A percentile compares a stretch with the other conserved stretches of the same genome.
phyloP scores from a whole-genome alignment of 2,888 invertebrate species.

The Ornithoptera priamus region DNA sequence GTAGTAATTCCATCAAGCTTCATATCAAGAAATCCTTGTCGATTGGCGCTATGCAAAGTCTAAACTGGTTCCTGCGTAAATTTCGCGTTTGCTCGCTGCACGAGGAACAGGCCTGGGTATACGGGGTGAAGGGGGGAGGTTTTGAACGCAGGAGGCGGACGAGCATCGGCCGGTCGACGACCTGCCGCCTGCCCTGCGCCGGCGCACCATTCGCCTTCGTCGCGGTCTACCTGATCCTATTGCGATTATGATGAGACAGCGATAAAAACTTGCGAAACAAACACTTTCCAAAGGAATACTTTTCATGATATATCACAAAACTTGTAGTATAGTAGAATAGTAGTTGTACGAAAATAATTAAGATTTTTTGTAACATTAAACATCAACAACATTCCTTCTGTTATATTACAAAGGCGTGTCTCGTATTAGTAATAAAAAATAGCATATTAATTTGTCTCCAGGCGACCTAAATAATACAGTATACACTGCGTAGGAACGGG shows the following conservation, averaged over 20 bases:
- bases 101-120: slow-evolving; percentile 65
- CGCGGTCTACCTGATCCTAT: slow-evolving; percentile 57
- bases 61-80: slow-evolving; percentile 73
- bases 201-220: slow-evolving; percentile 67
- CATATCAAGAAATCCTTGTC: slow-evolving; percentile 43
- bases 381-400: background rate
- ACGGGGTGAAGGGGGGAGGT: slow-evolving; percentile 54
- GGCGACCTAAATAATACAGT: slow-evolving; percentile 64
- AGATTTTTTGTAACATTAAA: background rate
- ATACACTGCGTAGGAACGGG: slow-evolving; percentile 68
- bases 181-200: slow-evolving; percentile 74
- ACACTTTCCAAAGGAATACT: slow-evolving; percentile 2
- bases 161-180: slow-evolving; percentile 76
- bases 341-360: background rate
- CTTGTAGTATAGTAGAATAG: background rate
- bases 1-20: background rate
- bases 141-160: slow-evolving; percentile 73
- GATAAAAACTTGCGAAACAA: slow-evolving; percentile 10
- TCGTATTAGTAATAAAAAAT: slow-evolving; percentile 14
- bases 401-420: background rate
- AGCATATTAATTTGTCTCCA: slow-evolving; percentile 43
- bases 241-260: slow-evolving; percentile 56
- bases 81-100: slow-evolving; percentile 77
- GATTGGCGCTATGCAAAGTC: slow-evolving; percentile 54
- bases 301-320: background rate